Percentiles rank a stretch among this genome's conserved stretches.
These are phyloP conservation scores for Leptatherina wallacei DNA, from an alignment of 2,797 vertebrate species.

Conservation along the genomic window DNA sequence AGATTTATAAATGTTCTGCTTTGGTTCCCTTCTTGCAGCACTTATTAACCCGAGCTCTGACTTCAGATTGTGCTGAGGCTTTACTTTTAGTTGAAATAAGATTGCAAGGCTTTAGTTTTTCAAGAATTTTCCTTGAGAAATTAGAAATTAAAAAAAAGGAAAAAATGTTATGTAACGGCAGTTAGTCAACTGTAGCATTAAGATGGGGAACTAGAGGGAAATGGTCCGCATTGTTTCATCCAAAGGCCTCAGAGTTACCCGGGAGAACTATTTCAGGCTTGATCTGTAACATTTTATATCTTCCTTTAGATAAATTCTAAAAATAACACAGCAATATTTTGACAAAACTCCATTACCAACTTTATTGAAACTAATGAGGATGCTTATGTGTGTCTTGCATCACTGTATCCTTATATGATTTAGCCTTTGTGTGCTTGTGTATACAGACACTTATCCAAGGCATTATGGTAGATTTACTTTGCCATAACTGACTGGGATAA, in stretches of 20 bases:
- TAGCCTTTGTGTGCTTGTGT: constrained; percentile 12
- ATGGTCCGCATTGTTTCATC: neutral
- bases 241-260: neutral
- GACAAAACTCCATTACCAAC: neutral
- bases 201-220: neutral
- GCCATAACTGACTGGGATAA: constrained; percentile 44
- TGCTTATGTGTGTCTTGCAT: neutral
- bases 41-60: neutral
- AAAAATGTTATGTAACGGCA: neutral
- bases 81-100: neutral
- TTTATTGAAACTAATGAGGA: neutral
- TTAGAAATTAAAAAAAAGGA: neutral
- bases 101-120: neutral
- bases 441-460: constrained; percentile 30
- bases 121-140: neutral
- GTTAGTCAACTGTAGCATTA: neutral
- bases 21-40: constrained; percentile 1
- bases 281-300: neutral
- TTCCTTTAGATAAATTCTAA: neutral
- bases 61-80: neutral
- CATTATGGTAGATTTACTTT: constrained; percentile 35
- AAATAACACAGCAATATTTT: neutral
- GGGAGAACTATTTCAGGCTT: neutral
- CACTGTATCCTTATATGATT: constrained; percentile 14
- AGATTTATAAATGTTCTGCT: constrained; percentile 10